Evolutionary conservation across 2,113 vertebrate genomes (phyloP), one percentile per base, ranked within the genome.

Genomic region (Oceanites oceanicus): DNA sequence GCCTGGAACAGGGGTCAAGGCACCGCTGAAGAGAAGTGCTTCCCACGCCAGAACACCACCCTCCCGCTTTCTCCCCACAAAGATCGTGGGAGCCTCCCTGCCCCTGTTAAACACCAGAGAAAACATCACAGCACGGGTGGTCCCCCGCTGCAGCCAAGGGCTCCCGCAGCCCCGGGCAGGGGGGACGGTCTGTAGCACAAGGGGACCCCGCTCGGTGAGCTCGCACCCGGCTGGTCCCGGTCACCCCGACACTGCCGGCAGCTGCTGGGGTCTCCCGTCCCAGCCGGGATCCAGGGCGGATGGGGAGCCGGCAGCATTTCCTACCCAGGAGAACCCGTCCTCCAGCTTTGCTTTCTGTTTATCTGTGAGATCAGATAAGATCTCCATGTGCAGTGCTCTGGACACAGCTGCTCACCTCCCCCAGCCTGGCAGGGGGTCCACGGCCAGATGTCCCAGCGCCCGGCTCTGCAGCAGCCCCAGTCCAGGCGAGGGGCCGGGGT

Each of bases 251-350:
- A 21, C 21, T 6, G 45, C 27, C 1, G 3, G 5, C 4, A 0
- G 44, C 40, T 32, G 12, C 11, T 1, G 0, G 50, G 34, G 38
- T 21, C 10, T 62, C 86, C 14, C 10, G 14, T 26, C 56, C 66
- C 1, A 0, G 15, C 58, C 0, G 0, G 2, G 2, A 22, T 6
- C 11, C 6, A 1, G 40, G 61, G 13, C 29, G 66, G 32, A 38
- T 38, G 83, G 34, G n/a, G 34, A 76, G 78, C 52, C 18, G 16
- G 68, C 45, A 92, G n/a, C 13, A 2, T 20, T 38, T 72, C 78
- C 63, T 30, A 47, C 30, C 63, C 44, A 55, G 79, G 12, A 65
- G 79, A 86, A 19, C 38, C 7, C 0, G 2, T 78, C 44, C 79
- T 86, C 85, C 49, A n/a, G 61, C 38, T 49, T 44, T 23, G 4